Percentiles rank a stretch among this genome's conserved stretches.
phyloP scores from a whole-genome alignment of 2,113 vertebrate species.

The Vulpes ferrilata region DNA sequence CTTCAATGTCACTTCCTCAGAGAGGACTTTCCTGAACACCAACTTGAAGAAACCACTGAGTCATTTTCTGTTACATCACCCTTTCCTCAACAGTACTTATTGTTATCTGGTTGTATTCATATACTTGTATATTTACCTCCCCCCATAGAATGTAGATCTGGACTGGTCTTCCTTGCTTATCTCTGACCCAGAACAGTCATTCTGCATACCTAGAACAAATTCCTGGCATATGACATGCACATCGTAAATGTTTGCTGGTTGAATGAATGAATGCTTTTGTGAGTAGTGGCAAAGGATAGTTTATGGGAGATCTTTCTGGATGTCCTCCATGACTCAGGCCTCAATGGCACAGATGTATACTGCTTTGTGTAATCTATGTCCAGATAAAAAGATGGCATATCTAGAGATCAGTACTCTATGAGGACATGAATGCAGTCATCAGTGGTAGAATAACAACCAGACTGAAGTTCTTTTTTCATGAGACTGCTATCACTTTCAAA shows the following conservation, averaged over 20 bases:
- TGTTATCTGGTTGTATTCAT: background rate
- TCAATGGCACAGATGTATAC: background rate
- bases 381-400: background rate
- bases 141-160: background rate
- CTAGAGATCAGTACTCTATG: background rate
- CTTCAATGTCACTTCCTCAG: slow-evolving; percentile 14
- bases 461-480: background rate
- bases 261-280: background rate
- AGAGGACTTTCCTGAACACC: background rate
- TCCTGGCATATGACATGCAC: background rate
- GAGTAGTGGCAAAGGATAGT: background rate
- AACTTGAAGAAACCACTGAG: background rate
- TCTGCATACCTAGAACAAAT: background rate
- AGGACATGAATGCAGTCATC: background rate
- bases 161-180: background rate
- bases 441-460: background rate
- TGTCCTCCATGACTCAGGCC: background rate
- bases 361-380: background rate
- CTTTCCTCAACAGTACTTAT: background rate
- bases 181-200: background rate
- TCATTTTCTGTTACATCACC: background rate
- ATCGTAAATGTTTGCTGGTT: background rate
- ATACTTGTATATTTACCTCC: background rate
- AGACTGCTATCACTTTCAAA: background rate
- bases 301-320: background rate